Conservation (phyloP, 1,140 invertebrate genomes). For the Papilio machaon region DNA sequence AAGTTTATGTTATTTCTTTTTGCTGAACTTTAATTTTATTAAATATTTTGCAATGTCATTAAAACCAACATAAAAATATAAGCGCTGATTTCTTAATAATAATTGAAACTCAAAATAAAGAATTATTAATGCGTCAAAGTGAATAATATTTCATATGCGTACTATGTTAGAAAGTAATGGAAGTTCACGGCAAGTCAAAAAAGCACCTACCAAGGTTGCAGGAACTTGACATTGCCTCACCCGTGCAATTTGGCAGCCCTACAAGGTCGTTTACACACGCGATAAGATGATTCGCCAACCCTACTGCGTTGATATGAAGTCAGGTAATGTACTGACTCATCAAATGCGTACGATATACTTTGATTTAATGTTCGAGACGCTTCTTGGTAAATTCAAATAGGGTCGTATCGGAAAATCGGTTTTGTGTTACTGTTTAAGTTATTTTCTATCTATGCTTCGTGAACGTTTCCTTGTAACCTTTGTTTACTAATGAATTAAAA, state of each 20-base stretch:
- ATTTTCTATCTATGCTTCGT: background rate
- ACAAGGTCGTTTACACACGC: constrained; percentile 56
- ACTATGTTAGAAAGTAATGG: background rate
- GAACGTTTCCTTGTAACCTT: background rate
- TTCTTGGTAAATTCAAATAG: constrained; percentile 11
- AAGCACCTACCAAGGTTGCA: constrained; percentile 31
- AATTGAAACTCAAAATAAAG: too few relatives aligned
- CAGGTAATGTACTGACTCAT: constrained; percentile 23
- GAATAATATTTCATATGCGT: too few relatives aligned
- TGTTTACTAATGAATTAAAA: background rate
- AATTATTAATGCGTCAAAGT: too few relatives aligned
- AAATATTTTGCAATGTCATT: too few relatives aligned
- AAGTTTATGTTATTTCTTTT: background rate
- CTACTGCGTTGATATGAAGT: constrained; percentile 9
- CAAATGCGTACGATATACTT: background rate
- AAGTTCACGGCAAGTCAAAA: constrained; percentile 15
- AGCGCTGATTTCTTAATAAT: too few relatives aligned
- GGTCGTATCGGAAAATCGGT: background rate
- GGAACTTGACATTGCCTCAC: constrained; percentile 55
- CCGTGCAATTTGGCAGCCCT: constrained; percentile 45
- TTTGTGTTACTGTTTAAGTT: constrained; percentile 3
- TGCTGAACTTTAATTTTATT: too few relatives aligned
- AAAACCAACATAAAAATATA: too few relatives aligned
- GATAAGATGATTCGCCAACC: constrained; percentile 55
- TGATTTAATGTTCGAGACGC: constrained; percentile 8